These are phyloP conservation scores for Sphaerophoria taeniata DNA, from an alignment of 2,888 invertebrate species.

Conservation along the genomic window DNA sequence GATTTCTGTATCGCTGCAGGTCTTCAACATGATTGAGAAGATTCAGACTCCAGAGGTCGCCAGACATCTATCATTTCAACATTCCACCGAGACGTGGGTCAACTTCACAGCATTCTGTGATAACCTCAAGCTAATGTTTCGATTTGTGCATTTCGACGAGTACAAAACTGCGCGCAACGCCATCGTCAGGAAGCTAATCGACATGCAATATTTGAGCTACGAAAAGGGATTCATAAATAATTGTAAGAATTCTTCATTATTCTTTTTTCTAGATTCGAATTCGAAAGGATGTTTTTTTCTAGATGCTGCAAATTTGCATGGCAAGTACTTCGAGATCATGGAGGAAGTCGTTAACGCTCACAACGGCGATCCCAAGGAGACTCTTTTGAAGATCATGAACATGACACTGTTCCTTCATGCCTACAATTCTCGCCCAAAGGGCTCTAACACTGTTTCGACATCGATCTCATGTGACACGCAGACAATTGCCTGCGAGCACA, in stretches of 20 bases:
- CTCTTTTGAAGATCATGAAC: conserved; percentile 80
- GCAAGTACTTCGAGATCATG: conserved; percentile 80
- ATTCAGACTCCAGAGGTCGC: conserved; percentile 75
- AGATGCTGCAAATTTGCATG: conserved; percentile 80
- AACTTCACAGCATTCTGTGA: conserved; percentile 80
- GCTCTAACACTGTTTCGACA: conserved; percentile 38
- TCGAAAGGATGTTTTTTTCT: not conserved
- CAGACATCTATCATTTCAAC: conserved; percentile 65
- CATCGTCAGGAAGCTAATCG: conserved; percentile 78
- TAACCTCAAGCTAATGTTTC: conserved; percentile 80
- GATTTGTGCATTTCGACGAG: conserved; percentile 82
- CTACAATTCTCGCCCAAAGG: conserved; percentile 77
- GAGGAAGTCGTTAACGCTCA: conserved; percentile 81
- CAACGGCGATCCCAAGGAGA: conserved; percentile 81
- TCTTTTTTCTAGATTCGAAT: not conserved
- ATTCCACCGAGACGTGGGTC: conserved; percentile 79
- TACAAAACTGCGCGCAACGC: conserved; percentile 78
- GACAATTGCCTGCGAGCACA: conserved; percentile 78
- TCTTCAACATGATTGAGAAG: conserved; percentile 78
- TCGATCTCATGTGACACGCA: conserved; percentile 7
- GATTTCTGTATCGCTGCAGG: conserved; percentile 79
- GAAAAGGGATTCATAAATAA: conserved; percentile 79
- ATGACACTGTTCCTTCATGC: conserved; percentile 80
- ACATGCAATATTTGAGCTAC: conserved; percentile 79
- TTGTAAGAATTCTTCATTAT: conserved; percentile 77